Percentiles rank a stretch among this genome's conserved stretches.
Evolutionary conservation across 2,888 invertebrate species (phyloP).

Genomic region (Eilema griseolum): DNA sequence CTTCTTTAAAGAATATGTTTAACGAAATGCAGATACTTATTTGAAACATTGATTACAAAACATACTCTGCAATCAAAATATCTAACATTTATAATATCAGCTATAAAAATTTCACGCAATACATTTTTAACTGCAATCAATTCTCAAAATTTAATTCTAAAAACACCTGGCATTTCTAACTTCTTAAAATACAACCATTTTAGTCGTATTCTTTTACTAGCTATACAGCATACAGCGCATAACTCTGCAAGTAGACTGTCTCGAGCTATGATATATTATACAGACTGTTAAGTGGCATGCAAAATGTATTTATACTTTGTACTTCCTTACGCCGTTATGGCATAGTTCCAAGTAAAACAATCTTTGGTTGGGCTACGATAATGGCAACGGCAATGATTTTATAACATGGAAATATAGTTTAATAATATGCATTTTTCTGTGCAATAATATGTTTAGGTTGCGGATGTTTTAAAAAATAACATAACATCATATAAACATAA

Average conservation of each 20-base stretch:
- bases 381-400: conserved; percentile 74
- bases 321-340: conserved; percentile 85
- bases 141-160: not conserved
- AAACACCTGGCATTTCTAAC: conserved; percentile 27
- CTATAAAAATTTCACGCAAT: not conserved
- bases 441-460: no score
- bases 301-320: conserved; percentile 85
- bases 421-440: conserved; percentile 62
- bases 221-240: conserved; percentile 51
- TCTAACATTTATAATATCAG: no score
- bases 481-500: no score
- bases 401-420: conserved; percentile 72
- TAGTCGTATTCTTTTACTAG: conserved; percentile 30
- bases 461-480: no score
- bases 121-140: not conserved
- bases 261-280: conserved; percentile 73
- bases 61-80: no score
- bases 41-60: no score
- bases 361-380: conserved; percentile 79
- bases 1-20: no score
- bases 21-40: no score
- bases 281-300: conserved; percentile 84
- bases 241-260: conserved; percentile 64
- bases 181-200: conserved; percentile 34
- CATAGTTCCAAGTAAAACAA: conserved; percentile 84